A percentile compares a stretch with the other conserved stretches of the same genome.
These are phyloP conservation scores for Drosophila pruinosa DNA, from an alignment of 1,140 invertebrate genomes.

Conservation along the genomic window DNA sequence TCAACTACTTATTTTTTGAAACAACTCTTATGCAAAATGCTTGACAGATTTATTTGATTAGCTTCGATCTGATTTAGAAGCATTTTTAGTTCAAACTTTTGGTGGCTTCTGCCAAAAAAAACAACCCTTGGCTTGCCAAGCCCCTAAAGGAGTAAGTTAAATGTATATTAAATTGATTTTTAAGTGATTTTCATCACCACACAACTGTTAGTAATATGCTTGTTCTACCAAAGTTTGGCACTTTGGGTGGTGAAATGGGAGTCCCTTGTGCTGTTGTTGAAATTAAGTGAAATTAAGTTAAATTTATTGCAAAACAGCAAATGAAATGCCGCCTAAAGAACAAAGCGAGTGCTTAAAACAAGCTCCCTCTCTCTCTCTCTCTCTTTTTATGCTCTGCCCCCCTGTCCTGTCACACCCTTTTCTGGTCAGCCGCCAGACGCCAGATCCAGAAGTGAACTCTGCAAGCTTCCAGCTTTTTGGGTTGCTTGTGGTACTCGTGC, in stretches of 20 bases:
- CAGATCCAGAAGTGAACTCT: neutral
- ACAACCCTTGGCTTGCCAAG: too few relatives aligned
- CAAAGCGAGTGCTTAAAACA: conserved; percentile 26
- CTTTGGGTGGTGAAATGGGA: neutral
- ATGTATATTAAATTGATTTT: neutral
- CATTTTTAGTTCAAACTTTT: too few relatives aligned
- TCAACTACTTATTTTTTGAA: too few relatives aligned
- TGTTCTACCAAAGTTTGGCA: neutral
- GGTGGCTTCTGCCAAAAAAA: too few relatives aligned
- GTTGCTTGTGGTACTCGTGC: conserved; percentile 5
- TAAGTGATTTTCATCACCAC: neutral
- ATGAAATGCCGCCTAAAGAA: conserved; percentile 20
- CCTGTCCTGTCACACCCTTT: neutral
- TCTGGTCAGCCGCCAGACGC: conserved; percentile 33
- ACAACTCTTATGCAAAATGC: too few relatives aligned
- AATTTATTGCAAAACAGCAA: conserved; percentile 27
- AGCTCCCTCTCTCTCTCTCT: neutral
- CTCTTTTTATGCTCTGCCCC: too few relatives aligned
- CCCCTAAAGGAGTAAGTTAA: neutral
- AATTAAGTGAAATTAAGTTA: conserved; percentile 13
- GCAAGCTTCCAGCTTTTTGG: neutral
- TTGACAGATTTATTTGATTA: too few relatives aligned
- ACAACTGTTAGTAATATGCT: neutral
- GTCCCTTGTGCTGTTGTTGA: too few relatives aligned
- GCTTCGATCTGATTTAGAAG: too few relatives aligned